Percentiles rank a stretch among this genome's conserved stretches.
Conservation (phyloP, 2,888 invertebrate genomes). For the Strigamia crassipes region DNA sequence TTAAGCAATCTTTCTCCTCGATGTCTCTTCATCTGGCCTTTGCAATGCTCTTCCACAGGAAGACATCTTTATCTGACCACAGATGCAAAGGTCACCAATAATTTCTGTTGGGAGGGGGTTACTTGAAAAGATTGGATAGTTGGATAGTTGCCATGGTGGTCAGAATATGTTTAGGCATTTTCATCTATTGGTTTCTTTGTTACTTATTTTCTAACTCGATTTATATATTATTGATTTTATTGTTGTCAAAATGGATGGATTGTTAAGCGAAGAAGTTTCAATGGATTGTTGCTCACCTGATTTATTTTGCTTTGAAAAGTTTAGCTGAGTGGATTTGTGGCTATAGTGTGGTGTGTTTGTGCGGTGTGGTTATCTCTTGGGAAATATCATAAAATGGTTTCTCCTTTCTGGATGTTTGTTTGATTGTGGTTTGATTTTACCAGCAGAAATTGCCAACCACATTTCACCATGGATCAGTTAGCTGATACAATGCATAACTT, state of each 20-base stretch:
- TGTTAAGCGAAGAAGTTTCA: neutral
- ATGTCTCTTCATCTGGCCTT: neutral
- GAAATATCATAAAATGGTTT: conserved; percentile 26
- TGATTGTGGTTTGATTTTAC: neutral
- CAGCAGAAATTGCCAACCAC: neutral
- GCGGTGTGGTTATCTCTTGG: neutral
- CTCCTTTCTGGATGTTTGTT: neutral
- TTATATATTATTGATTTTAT: neutral
- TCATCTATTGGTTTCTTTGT: neutral
- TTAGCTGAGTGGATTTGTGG: conserved; percentile 22
- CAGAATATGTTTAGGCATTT: neutral
- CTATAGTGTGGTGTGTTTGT: neutral
- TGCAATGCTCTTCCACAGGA: neutral
- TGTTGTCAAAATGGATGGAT: too few species aligned
- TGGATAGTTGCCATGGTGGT: too few species aligned
- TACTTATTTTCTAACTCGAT: neutral
- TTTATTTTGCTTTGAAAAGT: neutral
- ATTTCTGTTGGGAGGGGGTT: neutral
- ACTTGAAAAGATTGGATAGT: neutral
- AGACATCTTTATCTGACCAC: neutral
- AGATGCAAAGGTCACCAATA: neutral
- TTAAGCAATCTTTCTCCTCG: neutral
- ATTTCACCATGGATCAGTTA: neutral
- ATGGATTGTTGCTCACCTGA: neutral
- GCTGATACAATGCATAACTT: neutral